phyloP scores from a whole-genome alignment of 2,113 vertebrate species.

The Camelus bactrianus region DNA sequence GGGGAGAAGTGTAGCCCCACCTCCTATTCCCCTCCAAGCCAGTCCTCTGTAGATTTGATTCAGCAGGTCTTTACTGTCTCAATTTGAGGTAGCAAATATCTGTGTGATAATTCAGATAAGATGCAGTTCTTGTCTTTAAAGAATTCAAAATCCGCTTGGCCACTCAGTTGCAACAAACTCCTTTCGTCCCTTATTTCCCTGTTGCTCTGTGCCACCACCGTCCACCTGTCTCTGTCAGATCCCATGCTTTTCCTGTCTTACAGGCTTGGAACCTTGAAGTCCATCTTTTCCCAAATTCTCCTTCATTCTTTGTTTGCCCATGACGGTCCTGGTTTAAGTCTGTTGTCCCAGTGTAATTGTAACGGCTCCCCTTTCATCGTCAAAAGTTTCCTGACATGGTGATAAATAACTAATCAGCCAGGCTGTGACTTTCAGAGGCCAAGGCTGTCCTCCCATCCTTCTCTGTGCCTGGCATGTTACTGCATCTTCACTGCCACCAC shows the following conservation, averaged over 20 bases:
- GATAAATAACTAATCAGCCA: slow-evolving; percentile 33
- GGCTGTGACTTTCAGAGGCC: background rate
- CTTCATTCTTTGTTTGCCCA: background rate
- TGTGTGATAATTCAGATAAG: background rate
- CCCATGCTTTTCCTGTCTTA: background rate
- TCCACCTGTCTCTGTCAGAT: background rate
- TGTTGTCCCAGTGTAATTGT: background rate
- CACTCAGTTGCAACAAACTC: background rate
- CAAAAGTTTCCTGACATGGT: background rate
- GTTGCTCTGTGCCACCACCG: background rate
- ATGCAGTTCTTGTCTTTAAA: background rate
- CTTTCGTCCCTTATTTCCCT: background rate
- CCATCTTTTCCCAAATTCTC: background rate
- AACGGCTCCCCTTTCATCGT: background rate
- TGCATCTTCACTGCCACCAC: background rate
- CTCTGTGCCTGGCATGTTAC: background rate
- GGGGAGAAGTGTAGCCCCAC: background rate
- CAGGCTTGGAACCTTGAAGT: background rate
- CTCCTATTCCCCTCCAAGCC: background rate
- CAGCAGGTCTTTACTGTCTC: background rate
- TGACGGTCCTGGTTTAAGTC: background rate
- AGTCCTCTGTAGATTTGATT: background rate
- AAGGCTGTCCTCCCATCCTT: background rate
- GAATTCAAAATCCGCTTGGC: background rate
- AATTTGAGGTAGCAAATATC: background rate